Conservation (phyloP, 1,140 invertebrate genomes). For the Neodiprion lecontei region DNA sequence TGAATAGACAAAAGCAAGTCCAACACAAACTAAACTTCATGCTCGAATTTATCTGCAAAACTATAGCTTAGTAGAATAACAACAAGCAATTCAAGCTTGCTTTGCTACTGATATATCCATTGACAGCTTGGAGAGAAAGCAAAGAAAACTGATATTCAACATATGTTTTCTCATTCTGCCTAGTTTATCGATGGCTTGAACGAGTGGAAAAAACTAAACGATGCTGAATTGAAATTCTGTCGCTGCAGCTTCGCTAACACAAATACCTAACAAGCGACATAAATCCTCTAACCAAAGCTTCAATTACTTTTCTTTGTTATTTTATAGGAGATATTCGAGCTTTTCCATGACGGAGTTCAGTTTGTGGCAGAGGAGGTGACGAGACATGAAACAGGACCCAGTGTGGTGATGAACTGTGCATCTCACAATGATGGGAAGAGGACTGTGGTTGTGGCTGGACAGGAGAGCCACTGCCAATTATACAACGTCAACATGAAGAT, state of each 20-base stretch:
- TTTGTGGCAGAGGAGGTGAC: slow-evolving; percentile 87
- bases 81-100: background rate
- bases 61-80: too few relatives aligned
- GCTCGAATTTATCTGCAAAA: too few relatives aligned
- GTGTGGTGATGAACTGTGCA: slow-evolving; percentile 91
- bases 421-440: slow-evolving; percentile 72
- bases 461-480: slow-evolving; percentile 90
- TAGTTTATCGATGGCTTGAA: too few relatives aligned
- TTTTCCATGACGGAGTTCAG: slow-evolving; percentile 80
- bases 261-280: too few relatives aligned
- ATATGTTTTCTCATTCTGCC: background rate
- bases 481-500: slow-evolving; percentile 82
- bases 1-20: slow-evolving; percentile 21
- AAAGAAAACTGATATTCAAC: slow-evolving; percentile 6
- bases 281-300: too few relatives aligned
- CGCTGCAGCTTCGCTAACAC: too few relatives aligned
- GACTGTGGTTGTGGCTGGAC: slow-evolving; percentile 84
- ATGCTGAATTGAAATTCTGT: too few relatives aligned
- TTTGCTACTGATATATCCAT: slow-evolving; percentile 16
- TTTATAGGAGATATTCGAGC: slow-evolving; percentile 87
- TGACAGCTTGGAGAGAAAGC: slow-evolving; percentile 12
- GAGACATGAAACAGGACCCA: slow-evolving; percentile 85
- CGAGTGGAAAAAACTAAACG: too few relatives aligned
- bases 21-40: too few relatives aligned
- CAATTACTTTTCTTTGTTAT: slow-evolving; percentile 38